Conservation (phyloP, 2,113 vertebrate genomes). For the Corvus hawaiiensis region DNA sequence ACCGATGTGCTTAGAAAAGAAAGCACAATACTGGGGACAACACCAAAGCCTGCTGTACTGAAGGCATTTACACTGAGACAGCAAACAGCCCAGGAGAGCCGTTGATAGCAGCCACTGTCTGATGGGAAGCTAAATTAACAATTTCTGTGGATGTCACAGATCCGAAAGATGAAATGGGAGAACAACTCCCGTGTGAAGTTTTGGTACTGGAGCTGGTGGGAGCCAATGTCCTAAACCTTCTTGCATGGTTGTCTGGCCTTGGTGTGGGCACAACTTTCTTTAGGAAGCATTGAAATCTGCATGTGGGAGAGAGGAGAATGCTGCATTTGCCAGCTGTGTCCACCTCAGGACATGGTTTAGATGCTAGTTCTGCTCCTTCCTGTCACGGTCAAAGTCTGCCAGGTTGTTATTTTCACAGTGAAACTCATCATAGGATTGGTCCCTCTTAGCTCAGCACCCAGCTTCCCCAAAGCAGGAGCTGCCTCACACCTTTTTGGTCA, state of each 20-base stretch:
- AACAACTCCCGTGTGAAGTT: accelerated
- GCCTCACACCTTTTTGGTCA: not conserved
- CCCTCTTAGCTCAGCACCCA: not conserved
- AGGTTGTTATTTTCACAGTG: not conserved
- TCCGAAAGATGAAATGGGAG: not conserved
- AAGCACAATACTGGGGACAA: not conserved
- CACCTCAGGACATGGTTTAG: not conserved
- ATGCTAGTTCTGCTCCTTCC: not conserved
- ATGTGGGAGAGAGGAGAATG: not conserved
- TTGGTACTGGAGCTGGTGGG: not conserved
- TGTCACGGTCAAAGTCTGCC: not conserved
- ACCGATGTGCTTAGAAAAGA: not conserved
- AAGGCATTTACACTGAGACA: not conserved
- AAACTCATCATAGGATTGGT: not conserved
- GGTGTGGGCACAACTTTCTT: not conserved
- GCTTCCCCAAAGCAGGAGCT: not conserved
- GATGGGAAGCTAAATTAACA: not conserved
- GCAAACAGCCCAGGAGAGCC: not conserved
- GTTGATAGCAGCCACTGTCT: not conserved
- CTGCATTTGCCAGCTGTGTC: not conserved
- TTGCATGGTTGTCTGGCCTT: not conserved
- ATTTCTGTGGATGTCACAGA: not conserved
- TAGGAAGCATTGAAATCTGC: not conserved
- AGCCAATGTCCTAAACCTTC: not conserved
- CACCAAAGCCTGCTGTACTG: not conserved